Evolutionary conservation across 2,113 vertebrate genomes (phyloP).

Genomic region (Cinclus cinclus): DNA sequence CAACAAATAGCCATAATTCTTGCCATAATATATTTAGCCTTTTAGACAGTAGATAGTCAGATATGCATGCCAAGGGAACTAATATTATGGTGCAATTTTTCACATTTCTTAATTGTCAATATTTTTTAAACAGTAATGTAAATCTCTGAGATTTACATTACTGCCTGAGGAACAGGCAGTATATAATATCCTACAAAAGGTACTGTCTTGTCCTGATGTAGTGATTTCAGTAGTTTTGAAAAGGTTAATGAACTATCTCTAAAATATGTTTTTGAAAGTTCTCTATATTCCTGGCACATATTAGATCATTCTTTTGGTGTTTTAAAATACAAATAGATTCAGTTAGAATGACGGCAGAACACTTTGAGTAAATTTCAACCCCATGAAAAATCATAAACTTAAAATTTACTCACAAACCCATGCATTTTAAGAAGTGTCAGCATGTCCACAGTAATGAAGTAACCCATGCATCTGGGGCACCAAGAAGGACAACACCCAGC

Average conservation of each 20-base stretch:
- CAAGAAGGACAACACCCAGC: not conserved
- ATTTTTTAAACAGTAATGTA: not conserved
- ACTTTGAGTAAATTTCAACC: conserved; percentile 33
- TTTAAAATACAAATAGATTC: conserved; percentile 36
- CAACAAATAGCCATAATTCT: not conserved
- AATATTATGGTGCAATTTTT: not conserved
- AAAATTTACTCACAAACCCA: conserved; percentile 33
- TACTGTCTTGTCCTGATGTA: not conserved
- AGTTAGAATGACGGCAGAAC: conserved; percentile 18
- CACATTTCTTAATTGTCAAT: not conserved
- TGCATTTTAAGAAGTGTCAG: not conserved
- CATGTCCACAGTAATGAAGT: not conserved
- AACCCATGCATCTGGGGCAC: not conserved
- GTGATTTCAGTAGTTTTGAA: not conserved
- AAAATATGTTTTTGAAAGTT: conserved; percentile 8
- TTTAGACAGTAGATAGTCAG: not conserved
- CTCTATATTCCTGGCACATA: not conserved
- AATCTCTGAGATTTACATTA: not conserved
- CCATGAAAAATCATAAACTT: conserved; percentile 30
- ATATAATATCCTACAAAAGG: not conserved
- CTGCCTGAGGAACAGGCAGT: not conserved
- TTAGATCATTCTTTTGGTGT: not conserved
- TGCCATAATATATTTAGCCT: not conserved
- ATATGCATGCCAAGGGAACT: not conserved
- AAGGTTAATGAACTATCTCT: conserved; percentile 24